These are phyloP conservation scores for Odontophorus gujanensis DNA, from an alignment of 2,113 vertebrate species.

Conservation along the genomic window DNA sequence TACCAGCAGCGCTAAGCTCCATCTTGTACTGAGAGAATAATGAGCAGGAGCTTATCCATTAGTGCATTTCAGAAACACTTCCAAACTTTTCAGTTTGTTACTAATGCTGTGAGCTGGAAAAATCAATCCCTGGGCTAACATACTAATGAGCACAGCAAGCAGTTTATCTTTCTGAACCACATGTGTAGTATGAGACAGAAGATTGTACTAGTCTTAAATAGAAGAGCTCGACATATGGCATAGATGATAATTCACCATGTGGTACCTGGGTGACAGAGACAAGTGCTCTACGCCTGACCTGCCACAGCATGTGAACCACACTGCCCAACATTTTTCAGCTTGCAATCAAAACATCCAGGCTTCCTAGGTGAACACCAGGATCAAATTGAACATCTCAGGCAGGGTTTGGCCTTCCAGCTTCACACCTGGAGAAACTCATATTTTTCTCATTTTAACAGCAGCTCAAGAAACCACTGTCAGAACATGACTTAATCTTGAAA, in stretches of 20 bases:
- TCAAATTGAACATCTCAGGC: neutral
- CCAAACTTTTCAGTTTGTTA: neutral
- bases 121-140: neutral
- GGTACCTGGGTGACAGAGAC: neutral
- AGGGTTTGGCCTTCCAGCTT: neutral
- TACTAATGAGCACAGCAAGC: neutral
- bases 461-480: neutral
- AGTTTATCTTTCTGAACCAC: neutral
- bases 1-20: neutral
- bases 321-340: neutral
- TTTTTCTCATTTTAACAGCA: neutral
- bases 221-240: neutral
- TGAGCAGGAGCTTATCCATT: neutral
- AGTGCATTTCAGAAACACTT: neutral
- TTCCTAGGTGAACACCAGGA: neutral
- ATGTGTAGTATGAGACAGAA: neutral
- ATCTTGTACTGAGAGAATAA: neutral
- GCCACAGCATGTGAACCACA: neutral
- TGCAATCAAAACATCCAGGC: neutral
- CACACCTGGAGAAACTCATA: neutral
- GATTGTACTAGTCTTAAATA: neutral
- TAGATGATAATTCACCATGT: neutral
- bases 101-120: neutral
- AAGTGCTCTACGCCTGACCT: neutral
- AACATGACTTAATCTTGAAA: constrained; percentile 24